Conservation (phyloP, 35 echinoderm and acorn worm genomes). For the Stichopus chloronotus region DNA sequence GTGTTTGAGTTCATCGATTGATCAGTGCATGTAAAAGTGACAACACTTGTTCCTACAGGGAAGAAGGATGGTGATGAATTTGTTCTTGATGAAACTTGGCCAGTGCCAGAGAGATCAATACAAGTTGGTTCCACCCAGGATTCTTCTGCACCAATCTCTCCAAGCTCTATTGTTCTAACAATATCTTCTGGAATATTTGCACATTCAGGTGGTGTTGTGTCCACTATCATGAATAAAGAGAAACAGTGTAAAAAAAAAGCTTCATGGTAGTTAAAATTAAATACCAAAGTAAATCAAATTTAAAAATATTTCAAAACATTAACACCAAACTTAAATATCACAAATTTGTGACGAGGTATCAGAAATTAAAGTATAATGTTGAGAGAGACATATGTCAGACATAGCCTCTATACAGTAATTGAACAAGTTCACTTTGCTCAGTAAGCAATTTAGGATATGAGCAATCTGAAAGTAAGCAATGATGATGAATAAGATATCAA, state of each 20-base stretch:
- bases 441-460: no score
- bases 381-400: not conserved
- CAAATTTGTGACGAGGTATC: no score
- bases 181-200: not conserved
- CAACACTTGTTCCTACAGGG: not conserved
- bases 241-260: not conserved
- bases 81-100: not conserved
- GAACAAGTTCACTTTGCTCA: no score
- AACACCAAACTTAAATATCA: not conserved
- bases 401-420: no score
- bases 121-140: slow-evolving; percentile 15
- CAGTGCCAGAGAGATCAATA: slow-evolving; percentile 10
- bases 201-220: slow-evolving; percentile 23
- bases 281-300: not conserved
- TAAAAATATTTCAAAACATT: not conserved
- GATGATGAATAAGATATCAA: no score
- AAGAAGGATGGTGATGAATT: not conserved
- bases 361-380: no score
- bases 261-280: no score
- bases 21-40: slow-evolving; percentile 8
- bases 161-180: not conserved
- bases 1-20: not conserved
- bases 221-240: not conserved
- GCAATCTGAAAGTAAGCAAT: no score
- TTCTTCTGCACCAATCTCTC: not conserved